Evolutionary conservation across 2,113 vertebrate genomes (phyloP).

Genomic region (Sinocyclocheilus anshuiensis): DNA sequence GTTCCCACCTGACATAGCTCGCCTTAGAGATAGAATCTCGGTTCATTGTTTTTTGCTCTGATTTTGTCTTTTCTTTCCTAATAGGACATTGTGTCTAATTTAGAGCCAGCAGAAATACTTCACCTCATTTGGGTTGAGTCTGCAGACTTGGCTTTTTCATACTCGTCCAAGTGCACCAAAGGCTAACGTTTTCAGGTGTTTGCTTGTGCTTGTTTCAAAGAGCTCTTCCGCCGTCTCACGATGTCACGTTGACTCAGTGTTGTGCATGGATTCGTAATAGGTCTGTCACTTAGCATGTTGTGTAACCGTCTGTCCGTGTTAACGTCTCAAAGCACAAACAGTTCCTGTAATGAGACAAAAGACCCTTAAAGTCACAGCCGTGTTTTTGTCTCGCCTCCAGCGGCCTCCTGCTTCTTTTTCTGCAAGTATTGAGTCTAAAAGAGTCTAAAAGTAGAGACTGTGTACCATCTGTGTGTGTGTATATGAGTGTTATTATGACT

Average conservation of each 20-base stretch:
- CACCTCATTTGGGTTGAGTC: background rate
- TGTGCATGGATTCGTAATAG: constrained; percentile 39
- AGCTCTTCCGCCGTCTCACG: background rate
- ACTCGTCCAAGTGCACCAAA: background rate
- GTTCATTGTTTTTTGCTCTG: constrained; percentile 21
- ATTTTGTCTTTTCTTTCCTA: constrained; percentile 6
- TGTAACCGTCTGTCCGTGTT: constrained; percentile 28
- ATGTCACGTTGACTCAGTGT: constrained; percentile 24
- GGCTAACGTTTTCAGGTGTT: background rate
- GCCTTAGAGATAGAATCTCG: constrained; percentile 28
- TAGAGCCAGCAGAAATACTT: background rate
- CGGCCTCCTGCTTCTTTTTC: constrained; percentile 11
- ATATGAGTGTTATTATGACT: constrained; percentile 43
- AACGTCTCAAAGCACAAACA: constrained; percentile 34
- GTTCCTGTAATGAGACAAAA: constrained; percentile 18
- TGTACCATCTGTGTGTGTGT: background rate
- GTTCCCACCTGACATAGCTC: background rate
- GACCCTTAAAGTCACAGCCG: constrained; percentile 9
- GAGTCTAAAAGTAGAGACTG: constrained; percentile 28
- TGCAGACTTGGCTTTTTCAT: background rate
- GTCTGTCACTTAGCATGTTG: constrained; percentile 41
- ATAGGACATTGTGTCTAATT: constrained; percentile 24
- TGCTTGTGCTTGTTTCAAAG: background rate
- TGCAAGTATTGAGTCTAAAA: constrained; percentile 40
- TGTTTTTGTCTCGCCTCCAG: constrained; percentile 16